A percentile compares a stretch with the other conserved stretches of the same genome.
phyloP scores from a whole-genome alignment of 2,888 invertebrate genomes.

The Leucophenga maculata region DNA sequence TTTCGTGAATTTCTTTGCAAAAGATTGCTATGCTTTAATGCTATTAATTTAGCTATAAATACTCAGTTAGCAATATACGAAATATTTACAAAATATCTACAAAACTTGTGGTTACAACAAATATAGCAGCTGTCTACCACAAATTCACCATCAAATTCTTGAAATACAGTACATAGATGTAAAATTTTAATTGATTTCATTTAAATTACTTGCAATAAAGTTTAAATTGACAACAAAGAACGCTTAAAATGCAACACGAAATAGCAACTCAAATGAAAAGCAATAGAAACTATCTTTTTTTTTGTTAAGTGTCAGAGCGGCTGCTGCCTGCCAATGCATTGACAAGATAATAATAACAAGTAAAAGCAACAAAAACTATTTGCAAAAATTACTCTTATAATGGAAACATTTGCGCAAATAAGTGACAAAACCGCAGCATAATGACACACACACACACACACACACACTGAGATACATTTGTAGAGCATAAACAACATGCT shows the following conservation, averaged over 20 bases:
- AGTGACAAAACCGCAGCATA: conserved; percentile 3
- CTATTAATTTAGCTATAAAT: too few species aligned
- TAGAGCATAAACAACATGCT: conserved; percentile 32
- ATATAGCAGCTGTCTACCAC: too few species aligned
- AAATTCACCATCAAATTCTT: too few species aligned
- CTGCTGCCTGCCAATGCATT: neutral
- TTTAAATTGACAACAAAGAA: conserved; percentile 31
- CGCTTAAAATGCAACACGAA: neutral
- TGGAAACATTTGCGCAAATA: conserved; percentile 11
- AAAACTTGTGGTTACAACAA: too few species aligned
- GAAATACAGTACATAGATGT: too few species aligned
- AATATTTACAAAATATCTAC: too few species aligned
- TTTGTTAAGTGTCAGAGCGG: neutral
- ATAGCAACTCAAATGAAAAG: conserved; percentile 20
- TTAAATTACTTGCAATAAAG: too few species aligned
- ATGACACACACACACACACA: neutral
- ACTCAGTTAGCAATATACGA: too few species aligned
- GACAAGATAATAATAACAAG: conserved; percentile 24
- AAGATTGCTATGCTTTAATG: too few species aligned
- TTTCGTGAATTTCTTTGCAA: too few species aligned
- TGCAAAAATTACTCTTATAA: neutral
- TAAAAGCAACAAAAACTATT: conserved; percentile 26
- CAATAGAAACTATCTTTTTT: conserved; percentile 1
- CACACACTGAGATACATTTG: neutral
- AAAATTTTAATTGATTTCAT: too few species aligned